These are phyloP conservation scores for Pseudococcus longispinus DNA, from an alignment of 2,888 invertebrate species.

Conservation along the genomic window DNA sequence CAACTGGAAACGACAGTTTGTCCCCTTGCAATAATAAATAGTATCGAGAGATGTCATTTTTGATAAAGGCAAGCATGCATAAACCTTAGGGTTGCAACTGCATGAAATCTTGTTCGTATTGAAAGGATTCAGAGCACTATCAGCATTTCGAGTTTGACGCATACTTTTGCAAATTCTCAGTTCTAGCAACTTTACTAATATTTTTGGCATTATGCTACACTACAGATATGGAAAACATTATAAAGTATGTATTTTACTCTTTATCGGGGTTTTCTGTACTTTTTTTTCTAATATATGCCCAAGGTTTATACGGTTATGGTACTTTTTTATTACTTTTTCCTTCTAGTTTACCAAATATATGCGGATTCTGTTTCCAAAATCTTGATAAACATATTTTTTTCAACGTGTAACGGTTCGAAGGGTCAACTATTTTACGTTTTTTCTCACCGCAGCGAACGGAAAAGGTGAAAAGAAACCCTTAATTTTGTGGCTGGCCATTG, in stretches of 20 bases:
- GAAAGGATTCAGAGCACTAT: slow-evolving; percentile 29
- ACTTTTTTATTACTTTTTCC: slow-evolving; percentile 28
- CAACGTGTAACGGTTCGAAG: neutral
- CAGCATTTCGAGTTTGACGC: slow-evolving; percentile 24
- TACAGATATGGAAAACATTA: slow-evolving; percentile 26
- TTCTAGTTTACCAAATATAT: neutral
- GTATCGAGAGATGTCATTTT: slow-evolving; percentile 55
- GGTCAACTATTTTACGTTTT: slow-evolving; percentile 7
- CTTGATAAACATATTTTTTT: slow-evolving; percentile 15
- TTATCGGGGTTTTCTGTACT: neutral
- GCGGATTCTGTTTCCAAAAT: neutral
- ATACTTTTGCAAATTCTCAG: neutral
- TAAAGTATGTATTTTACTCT: slow-evolving; percentile 23
- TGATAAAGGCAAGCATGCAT: slow-evolving; percentile 53
- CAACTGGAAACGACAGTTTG: slow-evolving; percentile 56
- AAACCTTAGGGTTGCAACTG: slow-evolving; percentile 32
- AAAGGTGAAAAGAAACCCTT: neutral
- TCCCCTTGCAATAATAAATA: slow-evolving; percentile 55
- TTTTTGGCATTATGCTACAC: neutral
- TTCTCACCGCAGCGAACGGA: neutral
- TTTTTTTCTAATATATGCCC: neutral
- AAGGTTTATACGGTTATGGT: slow-evolving; percentile 11
- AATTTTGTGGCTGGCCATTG: neutral
- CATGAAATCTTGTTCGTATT: neutral
- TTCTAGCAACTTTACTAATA: neutral